Conservation (phyloP, 1,140 invertebrate species). For the Polyergus mexicanus region DNA sequence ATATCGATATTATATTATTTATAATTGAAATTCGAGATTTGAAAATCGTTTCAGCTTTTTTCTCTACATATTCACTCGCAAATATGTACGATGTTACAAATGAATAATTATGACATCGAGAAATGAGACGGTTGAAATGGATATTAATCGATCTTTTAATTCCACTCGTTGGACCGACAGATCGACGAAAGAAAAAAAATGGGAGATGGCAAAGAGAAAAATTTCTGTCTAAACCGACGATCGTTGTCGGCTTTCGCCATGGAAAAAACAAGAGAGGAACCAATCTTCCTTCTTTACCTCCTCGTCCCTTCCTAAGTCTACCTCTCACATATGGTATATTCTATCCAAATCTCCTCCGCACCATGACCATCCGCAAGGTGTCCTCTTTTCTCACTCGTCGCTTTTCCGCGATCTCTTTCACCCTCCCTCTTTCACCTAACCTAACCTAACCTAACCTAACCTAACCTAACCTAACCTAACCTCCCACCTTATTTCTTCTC, state of each 20-base stretch:
- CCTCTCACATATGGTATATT: not conserved
- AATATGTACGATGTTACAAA: not conserved
- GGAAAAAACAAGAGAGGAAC: slow-evolving; percentile 42
- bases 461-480: too few species aligned
- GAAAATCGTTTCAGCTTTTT: not conserved
- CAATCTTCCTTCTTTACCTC: not conserved
- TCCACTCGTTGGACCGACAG: not conserved
- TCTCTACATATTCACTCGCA: not conserved
- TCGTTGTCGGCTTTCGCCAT: slow-evolving; percentile 17
- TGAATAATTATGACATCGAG: slow-evolving; percentile 8
- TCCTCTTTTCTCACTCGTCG: slow-evolving; percentile 64
- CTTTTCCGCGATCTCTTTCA: not conserved
- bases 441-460: too few species aligned
- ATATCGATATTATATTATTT: not conserved
- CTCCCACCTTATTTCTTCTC: not conserved
- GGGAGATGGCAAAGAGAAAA: not conserved
- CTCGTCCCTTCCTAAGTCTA: not conserved
- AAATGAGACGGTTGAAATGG: not conserved
- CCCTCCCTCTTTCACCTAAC: too few species aligned
- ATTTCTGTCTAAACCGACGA: slow-evolving; percentile 35
- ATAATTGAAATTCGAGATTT: not conserved
- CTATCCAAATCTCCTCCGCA: slow-evolving; percentile 11
- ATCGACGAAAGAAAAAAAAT: slow-evolving; percentile 1
- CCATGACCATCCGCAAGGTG: slow-evolving; percentile 73
- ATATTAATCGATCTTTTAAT: slow-evolving; percentile 52